Conservation (phyloP, 2,888 invertebrate genomes). For the Acronicta aceris region DNA sequence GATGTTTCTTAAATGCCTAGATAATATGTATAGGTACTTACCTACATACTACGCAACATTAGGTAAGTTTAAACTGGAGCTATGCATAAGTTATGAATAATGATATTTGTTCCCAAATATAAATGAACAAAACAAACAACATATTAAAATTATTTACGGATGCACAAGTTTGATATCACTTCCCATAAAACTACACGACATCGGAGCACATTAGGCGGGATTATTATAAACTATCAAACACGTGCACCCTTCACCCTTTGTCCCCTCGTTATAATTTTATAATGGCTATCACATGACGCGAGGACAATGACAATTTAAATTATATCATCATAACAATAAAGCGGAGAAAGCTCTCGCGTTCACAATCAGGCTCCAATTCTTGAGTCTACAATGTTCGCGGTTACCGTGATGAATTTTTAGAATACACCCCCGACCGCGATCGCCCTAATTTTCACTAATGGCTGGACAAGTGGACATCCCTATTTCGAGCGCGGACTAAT, state of each 20-base stretch:
- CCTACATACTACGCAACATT: too few species aligned
- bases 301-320: conserved; percentile 85
- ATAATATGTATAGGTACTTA: not conserved
- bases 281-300: conserved; percentile 63
- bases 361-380: conserved; percentile 73
- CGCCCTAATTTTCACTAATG: conserved; percentile 82
- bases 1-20: conserved; percentile 11
- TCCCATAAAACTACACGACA: conserved; percentile 55
- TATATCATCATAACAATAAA: conserved; percentile 74
- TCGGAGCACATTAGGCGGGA: conserved; percentile 60
- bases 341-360: conserved; percentile 46
- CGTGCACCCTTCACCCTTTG: conserved; percentile 83
- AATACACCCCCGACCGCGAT: conserved; percentile 57
- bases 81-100: too few species aligned
- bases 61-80: too few species aligned
- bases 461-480: conserved; percentile 65
- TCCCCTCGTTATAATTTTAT: conserved; percentile 76
- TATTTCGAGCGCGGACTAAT: conserved; percentile 67
- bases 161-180: conserved; percentile 40
- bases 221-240: conserved; percentile 69
- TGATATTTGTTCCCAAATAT: not conserved
- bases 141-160: conserved; percentile 31
- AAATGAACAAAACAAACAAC: conserved; percentile 5
- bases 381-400: conserved; percentile 65
- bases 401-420: conserved; percentile 75